Evolutionary conservation across 2,113 vertebrate genomes (phyloP).

Genomic region (Centropristis striata): DNA sequence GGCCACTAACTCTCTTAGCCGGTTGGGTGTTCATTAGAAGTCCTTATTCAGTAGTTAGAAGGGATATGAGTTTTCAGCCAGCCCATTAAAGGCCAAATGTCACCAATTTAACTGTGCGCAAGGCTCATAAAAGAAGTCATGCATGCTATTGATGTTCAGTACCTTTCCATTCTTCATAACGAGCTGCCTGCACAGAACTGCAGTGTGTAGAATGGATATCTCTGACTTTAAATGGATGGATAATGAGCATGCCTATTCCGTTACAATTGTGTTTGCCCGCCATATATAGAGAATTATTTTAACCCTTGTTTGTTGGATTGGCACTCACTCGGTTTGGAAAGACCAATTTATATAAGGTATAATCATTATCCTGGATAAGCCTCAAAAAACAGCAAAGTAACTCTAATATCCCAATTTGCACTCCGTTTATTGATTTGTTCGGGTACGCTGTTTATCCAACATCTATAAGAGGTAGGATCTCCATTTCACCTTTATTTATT

Average conservation of each 20-base stretch:
- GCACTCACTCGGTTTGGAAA: not conserved
- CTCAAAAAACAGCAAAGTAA: not conserved
- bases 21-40: slow-evolving; percentile 82
- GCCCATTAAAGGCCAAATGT: slow-evolving; percentile 84
- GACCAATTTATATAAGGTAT: not conserved
- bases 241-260: slow-evolving; percentile 57
- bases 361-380: not conserved
- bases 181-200: slow-evolving; percentile 64
- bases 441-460: not conserved
- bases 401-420: not conserved
- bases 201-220: slow-evolving; percentile 49
- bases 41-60: slow-evolving; percentile 83
- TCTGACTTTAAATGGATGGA: slow-evolving; percentile 53
- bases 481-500: not conserved
- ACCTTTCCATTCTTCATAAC: slow-evolving; percentile 77
- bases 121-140: slow-evolving; percentile 82
- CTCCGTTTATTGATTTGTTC: not conserved
- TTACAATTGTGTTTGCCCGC: slow-evolving; percentile 48
- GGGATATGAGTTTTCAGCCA: slow-evolving; percentile 79
- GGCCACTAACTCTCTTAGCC: slow-evolving; percentile 75
- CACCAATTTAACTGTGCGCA: slow-evolving; percentile 79
- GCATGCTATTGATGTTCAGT: slow-evolving; percentile 81
- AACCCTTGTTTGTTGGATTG: slow-evolving; percentile 32
- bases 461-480: not conserved
- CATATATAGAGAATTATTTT: slow-evolving; percentile 40